Base-by-base conservation (phyloP, 1,140 invertebrate species). In the Sesamia nonagrioides region DNA sequence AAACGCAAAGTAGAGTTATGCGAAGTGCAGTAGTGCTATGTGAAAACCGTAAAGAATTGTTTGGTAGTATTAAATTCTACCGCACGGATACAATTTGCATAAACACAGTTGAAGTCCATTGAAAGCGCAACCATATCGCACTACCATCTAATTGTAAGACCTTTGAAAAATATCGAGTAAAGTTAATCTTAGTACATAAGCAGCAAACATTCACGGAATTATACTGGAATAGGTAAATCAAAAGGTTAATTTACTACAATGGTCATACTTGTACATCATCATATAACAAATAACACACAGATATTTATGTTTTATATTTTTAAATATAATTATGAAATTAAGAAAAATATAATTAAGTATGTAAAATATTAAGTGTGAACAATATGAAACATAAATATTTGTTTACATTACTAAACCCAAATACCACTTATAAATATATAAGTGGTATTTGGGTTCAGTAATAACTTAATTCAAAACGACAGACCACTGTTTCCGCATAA, bases 401-500 rank as follows among this genome's bases (percentile, higher is more conserved):
- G 21, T 17, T 11, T 4, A 21, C 11, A 48, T 21, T 17, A 40
- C 42, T 42, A 69, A 69, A 48, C 63, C 18, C 11, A 1, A 37
- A 37, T 61, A 33, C 50, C 63, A 68, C 63, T 48, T 48, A 68
- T n/a, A n/a, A n/a, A n/a, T n/a, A n/a, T n/a, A n/a, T n/a, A n/a
- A n/a, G n/a, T n/a, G n/a, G n/a, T n/a, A n/a, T n/a, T n/a, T n/a
- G n/a, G n/a, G n/a, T n/a, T n/a, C n/a, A 69, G 50, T 11, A 40
- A 68, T 69, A 33, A 7, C 42, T 69, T 42, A 69, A 27, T 50
- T 50, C 42, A 48, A n/a, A 69, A 48, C 66, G 66, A 69, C 66
- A 69, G 50, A 69, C 21, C 66, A 48, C 42, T 33, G 66, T 50
- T 69, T 69, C 7, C 40, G 13, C 66, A 13, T 50, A 69, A 69